Base-by-base conservation (phyloP, 2,797 vertebrate species). In the Cacajao melanocephalus region DNA sequence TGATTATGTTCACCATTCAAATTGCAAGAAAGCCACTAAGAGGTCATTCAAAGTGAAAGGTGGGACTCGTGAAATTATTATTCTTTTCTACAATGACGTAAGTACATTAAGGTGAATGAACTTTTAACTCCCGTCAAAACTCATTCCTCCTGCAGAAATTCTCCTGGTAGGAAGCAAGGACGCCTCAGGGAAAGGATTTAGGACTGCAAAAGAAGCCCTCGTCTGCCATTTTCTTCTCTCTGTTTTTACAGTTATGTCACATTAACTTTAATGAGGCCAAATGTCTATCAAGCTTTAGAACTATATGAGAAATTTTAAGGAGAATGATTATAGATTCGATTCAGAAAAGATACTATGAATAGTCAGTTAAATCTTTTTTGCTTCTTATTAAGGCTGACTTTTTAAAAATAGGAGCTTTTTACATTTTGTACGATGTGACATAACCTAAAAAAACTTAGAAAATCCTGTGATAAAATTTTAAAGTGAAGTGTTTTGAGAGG, bases 381-480 rank as follows among this genome's bases (percentile, higher is more conserved):
- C 92, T 94, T 96, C 85, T 97, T 97, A 92, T 97, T 98, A 98
- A 98, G 52, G 93, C 24, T 82, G 33, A 87, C 75, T 97, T 94
- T 93, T 64, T 41, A 95, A 97, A 97, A 96, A 93, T 95, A 97
- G 88, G 88, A 96, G 72, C 87, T 78, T 98, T 97, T 98, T 97
- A 93, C 92, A 98, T 96, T 98, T 61, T 97, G 91, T 84, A 73
- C 87, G 98, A 98, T 75, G 73, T 95, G 96, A 73, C 73, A 97
- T 97, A 98, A 98, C 41, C 39, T 92, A 90, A 92, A 46, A 73
- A 57, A 98, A 95, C 78, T 92, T 91, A 75, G 83, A 96, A 96
- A 98, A 44, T 64, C 87, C 79, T 96, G 50, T 97, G 97, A 98
- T 98, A 98, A 98, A 98, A 98, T 98, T 98, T 99, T 98, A 93